Conservation (phyloP, 2,888 invertebrate species). For the Listrodromus nycthemerus region DNA sequence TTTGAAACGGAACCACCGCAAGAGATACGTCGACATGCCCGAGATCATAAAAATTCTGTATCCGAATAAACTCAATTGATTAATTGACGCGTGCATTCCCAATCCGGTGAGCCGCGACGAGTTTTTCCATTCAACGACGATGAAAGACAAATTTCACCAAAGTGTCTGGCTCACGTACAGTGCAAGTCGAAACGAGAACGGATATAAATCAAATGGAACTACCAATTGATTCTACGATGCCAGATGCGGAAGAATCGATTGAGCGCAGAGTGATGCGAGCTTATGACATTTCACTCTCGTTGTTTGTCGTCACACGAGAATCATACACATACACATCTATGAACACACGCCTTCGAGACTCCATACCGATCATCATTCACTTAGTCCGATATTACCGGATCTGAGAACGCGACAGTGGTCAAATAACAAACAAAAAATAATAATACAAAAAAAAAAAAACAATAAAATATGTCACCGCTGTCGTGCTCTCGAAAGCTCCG, state of each 20-base stretch:
- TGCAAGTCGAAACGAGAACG: constrained; percentile 30
- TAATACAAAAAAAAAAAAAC: constrained; percentile 39
- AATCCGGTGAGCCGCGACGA: constrained; percentile 22
- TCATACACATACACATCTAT: constrained; percentile 51
- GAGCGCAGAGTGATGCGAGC: background rate
- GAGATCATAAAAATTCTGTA: constrained; percentile 72
- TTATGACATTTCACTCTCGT: constrained; percentile 3
- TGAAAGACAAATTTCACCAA: constrained; percentile 26
- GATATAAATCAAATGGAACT: constrained; percentile 63
- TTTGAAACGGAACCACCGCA: constrained; percentile 80
- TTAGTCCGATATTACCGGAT: constrained; percentile 72
- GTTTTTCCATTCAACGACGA: constrained; percentile 15
- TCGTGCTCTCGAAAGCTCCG: constrained; percentile 71
- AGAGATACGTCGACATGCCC: constrained; percentile 71
- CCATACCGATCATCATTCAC: constrained; percentile 62
- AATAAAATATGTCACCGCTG: constrained; percentile 58
- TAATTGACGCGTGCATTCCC: constrained; percentile 50
- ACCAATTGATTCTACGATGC: constrained; percentile 25
- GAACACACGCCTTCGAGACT: constrained; percentile 61
- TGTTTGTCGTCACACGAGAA: constrained; percentile 24
- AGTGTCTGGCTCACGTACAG: constrained; percentile 31
- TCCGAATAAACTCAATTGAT: constrained; percentile 36
- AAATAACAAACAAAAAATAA: background rate
- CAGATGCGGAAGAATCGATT: background rate
- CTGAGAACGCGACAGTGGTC: constrained; percentile 68